Percentiles rank a stretch among this genome's conserved stretches.
These are phyloP conservation scores for Hippocampus guttulatus DNA, from an alignment of 2,113 vertebrate species.

Conservation along the genomic window DNA sequence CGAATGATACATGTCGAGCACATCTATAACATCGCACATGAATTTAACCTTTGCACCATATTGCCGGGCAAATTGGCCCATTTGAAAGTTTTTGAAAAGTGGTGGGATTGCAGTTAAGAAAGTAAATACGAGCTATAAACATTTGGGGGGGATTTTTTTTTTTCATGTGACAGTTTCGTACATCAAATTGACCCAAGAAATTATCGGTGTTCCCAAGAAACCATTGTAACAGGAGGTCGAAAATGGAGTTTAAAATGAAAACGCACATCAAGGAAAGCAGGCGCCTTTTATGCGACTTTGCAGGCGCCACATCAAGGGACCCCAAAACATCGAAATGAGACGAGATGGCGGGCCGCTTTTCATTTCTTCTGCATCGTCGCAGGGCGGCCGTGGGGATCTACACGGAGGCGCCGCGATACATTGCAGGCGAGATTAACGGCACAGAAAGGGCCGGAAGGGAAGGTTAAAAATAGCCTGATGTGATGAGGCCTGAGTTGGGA, in stretches of 20 bases:
- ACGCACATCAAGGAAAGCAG: not conserved
- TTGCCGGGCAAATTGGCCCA: too few species aligned
- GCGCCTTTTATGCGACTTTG: not conserved
- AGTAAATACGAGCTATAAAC: too few species aligned
- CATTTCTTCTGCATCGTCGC: not conserved
- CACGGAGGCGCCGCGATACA: not conserved
- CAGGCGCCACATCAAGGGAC: not conserved
- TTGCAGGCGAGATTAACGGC: not conserved
- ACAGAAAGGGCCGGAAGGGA: not conserved
- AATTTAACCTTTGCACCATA: too few species aligned
- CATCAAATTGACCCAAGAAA: too few species aligned
- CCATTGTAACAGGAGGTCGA: too few species aligned
- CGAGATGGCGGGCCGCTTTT: not conserved
- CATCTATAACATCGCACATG: too few species aligned
- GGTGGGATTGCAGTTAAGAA: too few species aligned
- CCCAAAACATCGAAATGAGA: not conserved
- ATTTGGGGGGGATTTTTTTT: too few species aligned
- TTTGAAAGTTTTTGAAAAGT: too few species aligned
- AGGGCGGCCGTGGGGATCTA: not conserved
- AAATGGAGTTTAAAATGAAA: not conserved
- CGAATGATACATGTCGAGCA: too few species aligned
- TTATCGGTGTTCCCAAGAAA: too few species aligned
- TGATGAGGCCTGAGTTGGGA: not conserved
- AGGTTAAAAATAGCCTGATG: slow-evolving; percentile 6
- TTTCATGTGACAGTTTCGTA: too few species aligned